A percentile compares a stretch with the other conserved stretches of the same genome.
Conservation (phyloP, 2,888 invertebrate genomes). For the Apoda limacodes region DNA sequence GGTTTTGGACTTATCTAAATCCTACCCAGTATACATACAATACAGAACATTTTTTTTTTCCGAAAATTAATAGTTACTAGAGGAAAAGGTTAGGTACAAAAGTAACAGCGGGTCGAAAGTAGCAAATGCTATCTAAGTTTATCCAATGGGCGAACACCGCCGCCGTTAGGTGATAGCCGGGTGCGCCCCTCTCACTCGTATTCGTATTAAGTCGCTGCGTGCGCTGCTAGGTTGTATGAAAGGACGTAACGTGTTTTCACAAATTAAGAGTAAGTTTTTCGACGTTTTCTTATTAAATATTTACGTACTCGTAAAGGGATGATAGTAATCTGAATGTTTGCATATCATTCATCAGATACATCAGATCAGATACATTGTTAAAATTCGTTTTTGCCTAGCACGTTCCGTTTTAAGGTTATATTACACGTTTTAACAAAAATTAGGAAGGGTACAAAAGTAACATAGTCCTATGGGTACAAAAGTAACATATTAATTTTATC, state of each 20-base stretch:
- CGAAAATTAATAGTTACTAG: no score
- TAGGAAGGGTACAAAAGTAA: background rate
- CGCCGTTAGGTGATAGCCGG: constrained; percentile 8
- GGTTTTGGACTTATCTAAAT: no score
- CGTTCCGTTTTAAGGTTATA: constrained; percentile 11
- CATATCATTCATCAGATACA: constrained; percentile 9
- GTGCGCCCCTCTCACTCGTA: constrained; percentile 10
- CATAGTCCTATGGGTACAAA: constrained; percentile 8
- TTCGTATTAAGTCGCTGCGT: constrained; percentile 9
- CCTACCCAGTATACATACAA: no score
- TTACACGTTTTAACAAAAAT: constrained; percentile 7
- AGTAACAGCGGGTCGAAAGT: constrained; percentile 24
- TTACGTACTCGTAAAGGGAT: constrained; percentile 9
- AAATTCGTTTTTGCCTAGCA: constrained; percentile 10
- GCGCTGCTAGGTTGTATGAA: constrained; percentile 7
- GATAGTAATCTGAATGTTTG: constrained; percentile 14
- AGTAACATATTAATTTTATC: constrained; percentile 10
- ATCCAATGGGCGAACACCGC: constrained; percentile 16
- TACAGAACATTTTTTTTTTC: no score
- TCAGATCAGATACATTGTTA: constrained; percentile 5
- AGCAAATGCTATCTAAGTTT: constrained; percentile 21
- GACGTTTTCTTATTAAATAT: constrained; percentile 8
- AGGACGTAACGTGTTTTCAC: constrained; percentile 8
- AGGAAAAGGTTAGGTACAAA: constrained; percentile 23
- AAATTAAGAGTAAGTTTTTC: constrained; percentile 4